A percentile compares a stretch with the other conserved stretches of the same genome.
Conservation (phyloP, 2,888 invertebrate species). For the Pseudococcus viburni region DNA sequence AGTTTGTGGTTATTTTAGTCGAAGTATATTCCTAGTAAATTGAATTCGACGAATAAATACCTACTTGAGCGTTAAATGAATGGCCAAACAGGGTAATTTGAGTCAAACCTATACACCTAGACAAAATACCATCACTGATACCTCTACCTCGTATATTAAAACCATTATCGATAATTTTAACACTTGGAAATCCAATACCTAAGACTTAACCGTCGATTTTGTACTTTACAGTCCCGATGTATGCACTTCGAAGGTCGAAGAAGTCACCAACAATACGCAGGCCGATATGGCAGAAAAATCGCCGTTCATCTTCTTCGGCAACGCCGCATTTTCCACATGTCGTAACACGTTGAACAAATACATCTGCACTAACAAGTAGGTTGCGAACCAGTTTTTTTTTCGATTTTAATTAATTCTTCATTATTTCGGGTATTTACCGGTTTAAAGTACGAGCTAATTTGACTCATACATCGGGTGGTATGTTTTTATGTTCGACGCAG, state of each 20-base stretch:
- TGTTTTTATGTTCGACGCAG: conserved; percentile 42
- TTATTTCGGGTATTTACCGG: conserved; percentile 31
- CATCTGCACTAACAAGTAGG: conserved; percentile 74
- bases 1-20: no score
- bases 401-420: background rate
- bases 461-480: background rate
- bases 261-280: conserved; percentile 70
- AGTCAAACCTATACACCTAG: background rate
- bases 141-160: background rate
- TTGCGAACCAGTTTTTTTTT: conserved; percentile 7
- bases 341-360: conserved; percentile 73
- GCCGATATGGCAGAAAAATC: conserved; percentile 70
- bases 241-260: conserved; percentile 60
- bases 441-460: conserved; percentile 38
- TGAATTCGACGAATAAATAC: no score
- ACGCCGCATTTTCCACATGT: conserved; percentile 73
- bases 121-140: background rate
- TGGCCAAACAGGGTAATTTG: background rate
- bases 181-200: background rate
- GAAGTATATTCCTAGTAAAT: no score
- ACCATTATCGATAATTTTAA: background rate
- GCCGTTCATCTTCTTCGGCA: conserved; percentile 72
- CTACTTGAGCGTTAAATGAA: no score
- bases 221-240: conserved; percentile 56
- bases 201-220: background rate